Conservation (phyloP, 2,797 vertebrate genomes). For the Lepus oiostolus region DNA sequence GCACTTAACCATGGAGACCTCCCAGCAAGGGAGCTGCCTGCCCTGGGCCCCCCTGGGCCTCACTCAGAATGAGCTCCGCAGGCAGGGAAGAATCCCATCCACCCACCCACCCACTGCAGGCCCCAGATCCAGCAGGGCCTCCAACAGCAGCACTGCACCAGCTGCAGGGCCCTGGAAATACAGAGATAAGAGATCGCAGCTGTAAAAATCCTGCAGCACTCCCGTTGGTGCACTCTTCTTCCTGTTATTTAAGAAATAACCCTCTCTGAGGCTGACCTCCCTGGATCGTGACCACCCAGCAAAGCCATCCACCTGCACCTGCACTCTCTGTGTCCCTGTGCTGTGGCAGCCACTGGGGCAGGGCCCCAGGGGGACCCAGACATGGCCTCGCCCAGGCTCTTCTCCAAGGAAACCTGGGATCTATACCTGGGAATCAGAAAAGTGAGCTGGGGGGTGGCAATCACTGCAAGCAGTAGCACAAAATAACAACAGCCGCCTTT, state of each 20-base stretch:
- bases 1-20: slow-evolving; percentile 63
- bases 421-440: background rate
- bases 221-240: background rate
- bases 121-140: background rate
- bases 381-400: background rate
- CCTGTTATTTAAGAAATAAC: background rate
- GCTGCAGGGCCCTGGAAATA: background rate
- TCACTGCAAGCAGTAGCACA: background rate
- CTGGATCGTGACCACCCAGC: background rate
- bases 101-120: background rate
- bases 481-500: background rate
- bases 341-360: background rate
- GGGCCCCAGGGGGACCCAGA: background rate
- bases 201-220: background rate
- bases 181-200: slow-evolving; percentile 44
- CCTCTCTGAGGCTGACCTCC: slow-evolving; percentile 34
- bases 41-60: slow-evolving; percentile 8
- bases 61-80: background rate
- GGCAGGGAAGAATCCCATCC: background rate
- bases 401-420: background rate
- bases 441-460: background rate
- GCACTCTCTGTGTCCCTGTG: background rate
- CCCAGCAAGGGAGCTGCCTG: background rate
- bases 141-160: background rate
- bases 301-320: background rate